Evolutionary conservation across 1,140 invertebrate species (phyloP).

Genomic region (Pseudachorutes palmiensis): DNA sequence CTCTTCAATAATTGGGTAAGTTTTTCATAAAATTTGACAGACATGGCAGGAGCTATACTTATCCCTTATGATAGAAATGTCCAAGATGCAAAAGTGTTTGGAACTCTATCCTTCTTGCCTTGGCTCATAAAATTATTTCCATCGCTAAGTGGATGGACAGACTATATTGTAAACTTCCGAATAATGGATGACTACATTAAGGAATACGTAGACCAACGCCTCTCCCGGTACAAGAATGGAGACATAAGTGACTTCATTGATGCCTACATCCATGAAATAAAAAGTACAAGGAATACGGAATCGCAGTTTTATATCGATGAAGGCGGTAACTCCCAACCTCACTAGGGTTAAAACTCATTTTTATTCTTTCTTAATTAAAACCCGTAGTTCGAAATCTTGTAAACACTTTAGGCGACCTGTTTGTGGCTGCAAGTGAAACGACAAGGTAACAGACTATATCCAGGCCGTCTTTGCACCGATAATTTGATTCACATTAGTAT

Average conservation of each 20-base stretch:
- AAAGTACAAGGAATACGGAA: background rate
- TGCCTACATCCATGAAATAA: background rate
- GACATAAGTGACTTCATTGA: background rate
- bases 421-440: too few relatives aligned
- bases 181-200: background rate
- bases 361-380: too few relatives aligned
- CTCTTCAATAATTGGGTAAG: background rate
- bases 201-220: background rate
- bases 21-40: background rate
- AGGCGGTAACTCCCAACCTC: too few relatives aligned
- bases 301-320: background rate
- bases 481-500: too few relatives aligned
- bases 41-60: too few relatives aligned
- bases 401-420: too few relatives aligned
- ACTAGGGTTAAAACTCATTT: too few relatives aligned
- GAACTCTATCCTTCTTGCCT: background rate
- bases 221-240: background rate
- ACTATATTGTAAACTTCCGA: background rate
- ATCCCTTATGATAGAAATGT: background rate
- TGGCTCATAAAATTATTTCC: background rate
- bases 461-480: too few relatives aligned
- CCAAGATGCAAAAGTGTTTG: background rate
- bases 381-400: too few relatives aligned
- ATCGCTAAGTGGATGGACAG: background rate
- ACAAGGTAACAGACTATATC: too few relatives aligned